Evolutionary conservation across 2,113 vertebrate species (phyloP), one percentile per base, ranked within the genome.

Genomic region (Panthera leo): DNA sequence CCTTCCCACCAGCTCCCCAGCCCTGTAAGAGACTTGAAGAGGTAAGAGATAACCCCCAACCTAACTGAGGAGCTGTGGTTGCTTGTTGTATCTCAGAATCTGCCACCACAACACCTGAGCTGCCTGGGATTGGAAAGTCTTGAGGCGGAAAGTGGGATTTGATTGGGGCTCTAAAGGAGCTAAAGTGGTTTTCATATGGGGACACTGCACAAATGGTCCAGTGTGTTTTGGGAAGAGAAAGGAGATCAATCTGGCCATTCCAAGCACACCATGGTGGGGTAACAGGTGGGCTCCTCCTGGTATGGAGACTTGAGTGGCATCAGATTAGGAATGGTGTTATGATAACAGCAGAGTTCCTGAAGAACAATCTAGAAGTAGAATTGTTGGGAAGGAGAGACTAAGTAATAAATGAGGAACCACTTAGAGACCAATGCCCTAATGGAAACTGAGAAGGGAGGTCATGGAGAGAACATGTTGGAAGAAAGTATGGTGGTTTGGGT

Each of bases 221-320:
- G 2, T 67, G 67, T 67, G n/a, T 27, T 45, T 63, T 3, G 0
- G 16, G 7, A 78, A 94, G 79, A 19, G 13, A 27, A 67, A 14
- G 21, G 7, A 45, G 25, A 34, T 53, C 21, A 51, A 8, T 45
- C n/a, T 36, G 11, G 21, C n/a, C 12, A 19, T 21, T 9, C 16
- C 2, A 36, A 25, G 5, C 5, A 48, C 19, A n/a, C 45, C 31
- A 0, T 3, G 3, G 13, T 5, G 4, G 21, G 34, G 18, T 39
- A 48, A 23, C 27, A 73, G 51, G 16, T 8, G 2, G 15, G 4
- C 11, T 29, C 29, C 5, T 48, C 34, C 25, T 83, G 42, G 1
- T 19, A 19, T 16, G 34, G 65, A 67, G 23, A 5, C 9, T 51
- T 7, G 1, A 10, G 1, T 19, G 21, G 10, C 36, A 29, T 70